A percentile compares a stretch with the other conserved stretches of the same genome.
Evolutionary conservation across 1,140 invertebrate species (phyloP).

Genomic region (Drosophila grimshawi): DNA sequence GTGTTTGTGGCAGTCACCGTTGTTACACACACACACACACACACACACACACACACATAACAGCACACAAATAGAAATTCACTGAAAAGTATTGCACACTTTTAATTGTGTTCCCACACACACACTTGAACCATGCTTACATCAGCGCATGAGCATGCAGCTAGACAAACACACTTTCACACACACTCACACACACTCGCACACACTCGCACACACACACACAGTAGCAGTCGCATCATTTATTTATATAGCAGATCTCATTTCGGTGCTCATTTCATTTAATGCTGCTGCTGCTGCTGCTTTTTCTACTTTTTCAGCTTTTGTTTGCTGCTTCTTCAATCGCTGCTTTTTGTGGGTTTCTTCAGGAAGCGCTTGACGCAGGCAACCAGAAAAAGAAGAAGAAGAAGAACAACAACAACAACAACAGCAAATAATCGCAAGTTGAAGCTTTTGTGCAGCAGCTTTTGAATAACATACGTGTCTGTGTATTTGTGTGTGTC

Average conservation of each 20-base stretch:
- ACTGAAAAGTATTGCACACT: conserved; percentile 47
- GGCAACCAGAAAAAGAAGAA: conserved; percentile 63
- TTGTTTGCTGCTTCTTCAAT: conserved; percentile 2
- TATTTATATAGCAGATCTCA: conserved; percentile 76
- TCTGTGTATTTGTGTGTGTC: not conserved
- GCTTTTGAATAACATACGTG: conserved; percentile 6
- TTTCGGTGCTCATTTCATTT: conserved; percentile 67
- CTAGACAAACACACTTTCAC: conserved; percentile 28
- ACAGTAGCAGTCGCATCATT: conserved; percentile 46
- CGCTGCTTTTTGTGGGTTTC: conserved; percentile 9
- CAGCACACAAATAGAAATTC: conserved; percentile 66
- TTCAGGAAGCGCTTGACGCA: conserved; percentile 65
- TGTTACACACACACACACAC: conserved; percentile 25
- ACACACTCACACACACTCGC: conserved; percentile 10
- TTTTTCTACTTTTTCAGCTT: not conserved
- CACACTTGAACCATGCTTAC: conserved; percentile 44
- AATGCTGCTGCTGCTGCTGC: conserved; percentile 9
- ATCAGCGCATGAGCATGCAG: conserved; percentile 78
- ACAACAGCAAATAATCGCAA: conserved; percentile 12
- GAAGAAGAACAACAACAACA: not conserved
- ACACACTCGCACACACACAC: conserved; percentile 1
- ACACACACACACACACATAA: conserved; percentile 18
- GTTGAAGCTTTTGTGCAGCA: conserved; percentile 35
- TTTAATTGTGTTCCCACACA: conserved; percentile 58
- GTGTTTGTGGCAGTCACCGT: conserved; percentile 28